Evolutionary conservation across 2,888 invertebrate species (phyloP).

Genomic region (Melanostoma scalare): DNA sequence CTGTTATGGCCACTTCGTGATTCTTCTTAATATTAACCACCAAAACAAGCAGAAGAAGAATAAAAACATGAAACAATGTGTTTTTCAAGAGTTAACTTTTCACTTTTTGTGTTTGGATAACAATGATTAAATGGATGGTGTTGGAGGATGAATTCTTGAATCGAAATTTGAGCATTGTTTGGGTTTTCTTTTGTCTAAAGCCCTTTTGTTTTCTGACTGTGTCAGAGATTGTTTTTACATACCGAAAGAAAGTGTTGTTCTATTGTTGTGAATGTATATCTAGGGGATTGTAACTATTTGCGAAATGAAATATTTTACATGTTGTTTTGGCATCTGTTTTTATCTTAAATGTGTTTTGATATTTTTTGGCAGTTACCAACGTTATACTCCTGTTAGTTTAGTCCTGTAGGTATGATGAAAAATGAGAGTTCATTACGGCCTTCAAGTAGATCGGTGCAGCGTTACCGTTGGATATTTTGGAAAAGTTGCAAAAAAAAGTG

Average conservation of each 20-base stretch:
- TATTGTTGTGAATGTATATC: neutral
- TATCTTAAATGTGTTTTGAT: too few species aligned
- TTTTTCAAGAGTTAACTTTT: slow-evolving; percentile 27
- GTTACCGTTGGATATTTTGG: too few species aligned
- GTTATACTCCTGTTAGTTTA: too few species aligned
- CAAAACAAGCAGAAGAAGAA: slow-evolving; percentile 3
- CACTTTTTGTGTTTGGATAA: slow-evolving; percentile 21
- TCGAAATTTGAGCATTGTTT: slow-evolving; percentile 25
- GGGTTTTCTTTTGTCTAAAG: slow-evolving; percentile 2
- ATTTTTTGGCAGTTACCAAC: too few species aligned
- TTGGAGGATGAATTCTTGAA: slow-evolving; percentile 10
- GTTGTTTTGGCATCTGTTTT: too few species aligned
- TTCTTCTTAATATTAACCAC: slow-evolving; percentile 20
- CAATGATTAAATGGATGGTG: slow-evolving; percentile 34
- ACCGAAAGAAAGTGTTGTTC: slow-evolving; percentile 4
- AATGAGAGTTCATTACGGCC: too few species aligned
- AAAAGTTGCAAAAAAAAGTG: too few species aligned
- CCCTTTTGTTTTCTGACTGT: slow-evolving; percentile 11
- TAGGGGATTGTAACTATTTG: neutral
- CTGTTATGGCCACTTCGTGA: slow-evolving; percentile 17
- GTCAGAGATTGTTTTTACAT: slow-evolving; percentile 25
- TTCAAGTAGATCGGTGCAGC: too few species aligned
- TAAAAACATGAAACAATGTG: slow-evolving; percentile 5
- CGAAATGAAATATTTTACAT: too few species aligned
- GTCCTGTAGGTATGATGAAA: too few species aligned